Evolutionary conservation across 2,797 vertebrate genomes (phyloP).

Genomic region (Centroberyx gerrardi): DNA sequence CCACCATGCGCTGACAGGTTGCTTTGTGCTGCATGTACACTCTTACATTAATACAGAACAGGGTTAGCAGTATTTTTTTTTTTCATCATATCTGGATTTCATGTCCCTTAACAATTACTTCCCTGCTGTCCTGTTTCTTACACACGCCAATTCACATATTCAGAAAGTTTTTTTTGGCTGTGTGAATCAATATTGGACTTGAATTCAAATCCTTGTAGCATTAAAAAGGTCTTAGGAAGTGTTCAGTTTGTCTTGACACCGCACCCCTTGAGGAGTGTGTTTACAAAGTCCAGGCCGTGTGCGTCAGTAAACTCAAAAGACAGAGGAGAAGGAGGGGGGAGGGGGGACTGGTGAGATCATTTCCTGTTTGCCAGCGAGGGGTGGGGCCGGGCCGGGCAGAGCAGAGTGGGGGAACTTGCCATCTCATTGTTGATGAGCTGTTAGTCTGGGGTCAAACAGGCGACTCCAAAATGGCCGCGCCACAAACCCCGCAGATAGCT

Average conservation of each 20-base stretch:
- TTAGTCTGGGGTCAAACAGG: constrained; percentile 23
- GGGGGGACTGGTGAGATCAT: constrained; percentile 61
- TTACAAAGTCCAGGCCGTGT: constrained; percentile 35
- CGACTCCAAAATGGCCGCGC: not conserved
- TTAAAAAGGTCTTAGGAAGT: not conserved
- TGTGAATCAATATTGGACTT: too few species aligned
- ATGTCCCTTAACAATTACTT: too few species aligned
- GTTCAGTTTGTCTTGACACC: not conserved
- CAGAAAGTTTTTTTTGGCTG: too few species aligned
- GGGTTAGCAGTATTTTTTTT: not conserved
- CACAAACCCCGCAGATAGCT: not conserved
- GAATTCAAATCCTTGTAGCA: not conserved
- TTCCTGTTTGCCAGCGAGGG: constrained; percentile 70
- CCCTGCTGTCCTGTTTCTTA: too few species aligned
- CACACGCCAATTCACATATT: too few species aligned
- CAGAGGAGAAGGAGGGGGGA: constrained; percentile 11
- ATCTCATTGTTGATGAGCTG: constrained; percentile 50
- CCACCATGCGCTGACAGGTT: not conserved
- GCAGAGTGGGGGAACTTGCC: constrained; percentile 41
- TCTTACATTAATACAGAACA: not conserved
- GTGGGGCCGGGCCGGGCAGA: constrained; percentile 28
- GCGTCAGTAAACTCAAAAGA: constrained; percentile 56
- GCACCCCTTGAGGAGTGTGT: constrained; percentile 35
- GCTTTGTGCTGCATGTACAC: not conserved
- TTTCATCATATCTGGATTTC: not conserved